Evolutionary conservation across 2,113 vertebrate genomes (phyloP).

Genomic region (Odontophorus gujanensis): DNA sequence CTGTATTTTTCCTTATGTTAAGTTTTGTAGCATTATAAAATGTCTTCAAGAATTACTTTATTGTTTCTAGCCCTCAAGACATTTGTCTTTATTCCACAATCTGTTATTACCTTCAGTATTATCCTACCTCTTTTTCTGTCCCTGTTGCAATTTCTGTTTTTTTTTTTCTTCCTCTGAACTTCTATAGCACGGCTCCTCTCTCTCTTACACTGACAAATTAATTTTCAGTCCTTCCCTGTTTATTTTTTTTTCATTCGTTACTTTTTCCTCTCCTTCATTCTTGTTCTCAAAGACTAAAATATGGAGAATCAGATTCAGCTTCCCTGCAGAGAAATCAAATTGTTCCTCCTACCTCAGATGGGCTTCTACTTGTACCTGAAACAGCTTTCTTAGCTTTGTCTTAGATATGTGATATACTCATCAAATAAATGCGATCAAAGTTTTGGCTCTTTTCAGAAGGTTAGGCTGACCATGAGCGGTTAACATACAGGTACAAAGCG

Average conservation of each 20-base stretch:
- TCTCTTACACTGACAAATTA: neutral
- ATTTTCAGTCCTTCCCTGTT: neutral
- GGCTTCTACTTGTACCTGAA: neutral
- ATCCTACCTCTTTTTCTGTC: neutral
- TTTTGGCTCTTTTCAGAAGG: neutral
- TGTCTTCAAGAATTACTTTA: slow-evolving; percentile 66
- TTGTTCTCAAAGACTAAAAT: neutral
- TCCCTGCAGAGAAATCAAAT: neutral
- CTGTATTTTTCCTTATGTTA: slow-evolving; percentile 63
- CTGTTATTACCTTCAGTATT: slow-evolving; percentile 45
- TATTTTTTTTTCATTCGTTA: neutral
- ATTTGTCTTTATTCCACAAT: slow-evolving; percentile 50
- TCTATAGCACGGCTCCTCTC: neutral
- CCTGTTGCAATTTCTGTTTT: neutral
- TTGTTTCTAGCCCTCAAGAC: slow-evolving; percentile 54
- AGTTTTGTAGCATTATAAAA: slow-evolving; percentile 63
- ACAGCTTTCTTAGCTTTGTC: neutral
- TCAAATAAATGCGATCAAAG: neutral
- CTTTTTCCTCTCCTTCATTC: neutral
- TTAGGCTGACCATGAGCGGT: neutral
- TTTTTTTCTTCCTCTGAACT: neutral
- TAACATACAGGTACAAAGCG: neutral
- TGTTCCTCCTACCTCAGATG: neutral
- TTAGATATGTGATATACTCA: neutral
- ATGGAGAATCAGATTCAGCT: neutral